Base-by-base conservation (phyloP, 2,797 vertebrate species). In the Chrysocyon brachyurus region DNA sequence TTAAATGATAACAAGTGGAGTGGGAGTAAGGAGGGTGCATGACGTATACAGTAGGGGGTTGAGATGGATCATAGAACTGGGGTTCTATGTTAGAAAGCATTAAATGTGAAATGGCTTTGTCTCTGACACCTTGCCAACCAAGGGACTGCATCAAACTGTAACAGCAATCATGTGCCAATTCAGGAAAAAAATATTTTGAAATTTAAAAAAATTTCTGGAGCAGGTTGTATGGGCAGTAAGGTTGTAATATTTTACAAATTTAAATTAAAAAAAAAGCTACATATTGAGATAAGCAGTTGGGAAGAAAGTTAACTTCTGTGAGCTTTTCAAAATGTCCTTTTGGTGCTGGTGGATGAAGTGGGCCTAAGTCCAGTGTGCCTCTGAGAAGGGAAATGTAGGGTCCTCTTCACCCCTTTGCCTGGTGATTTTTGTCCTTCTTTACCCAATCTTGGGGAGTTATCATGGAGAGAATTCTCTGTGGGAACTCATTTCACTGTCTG, bases 61-160 rank as follows among this genome's bases (percentile, higher is more conserved):
- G 75, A 96, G 87, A 81, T 95, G 87, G 93, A 97, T 94, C 96
- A 86, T 90, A 49, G 96, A 96, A 64, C 66, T 96, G 73, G 40
- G 92, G 40, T 97, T 98, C 98, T 93, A 73, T 95, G 84, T 77
- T 77, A 97, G 96, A 98, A 98, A 97, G 83, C 92, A 92, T 97
- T 91, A 89, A 64, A 59, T 92, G 75, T 95, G 84, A 95, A 98
- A 87, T 94, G 95, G 63, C 94, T 98, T 98, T 94, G 95, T 98
- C 98, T 98, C 91, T 79, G 75, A 98, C 64, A 96, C 46, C 72
- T 97, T 95, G 93, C 95, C 21, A 31, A 56, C 36, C 72, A 79
- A 97, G 79, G 95, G 68, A 52, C 96, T 96, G 85, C 17, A 0
- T 94, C 96, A 95, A 96, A 95, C 77, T 95, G 93, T 66, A 96